Percentiles rank a stretch among this genome's conserved stretches.
Conservation (phyloP, 2,888 invertebrate species). For the Polietes domitor region DNA sequence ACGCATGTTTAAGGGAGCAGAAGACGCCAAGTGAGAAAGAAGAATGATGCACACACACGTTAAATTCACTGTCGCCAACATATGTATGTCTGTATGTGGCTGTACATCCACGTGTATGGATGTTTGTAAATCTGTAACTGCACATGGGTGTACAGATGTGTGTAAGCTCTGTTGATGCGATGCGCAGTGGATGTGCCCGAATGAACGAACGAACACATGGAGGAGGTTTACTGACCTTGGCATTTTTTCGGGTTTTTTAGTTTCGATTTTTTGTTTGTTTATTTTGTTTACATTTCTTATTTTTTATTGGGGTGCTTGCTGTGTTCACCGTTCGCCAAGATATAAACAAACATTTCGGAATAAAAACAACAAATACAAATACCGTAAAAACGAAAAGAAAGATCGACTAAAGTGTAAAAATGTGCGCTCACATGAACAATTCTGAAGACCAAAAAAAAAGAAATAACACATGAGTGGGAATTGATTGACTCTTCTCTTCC, state of each 20-base stretch:
- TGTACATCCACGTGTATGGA: background rate
- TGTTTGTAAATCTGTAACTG: background rate
- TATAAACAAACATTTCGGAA: slow-evolving; percentile 57
- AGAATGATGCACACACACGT: background rate
- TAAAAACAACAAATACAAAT: slow-evolving; percentile 22
- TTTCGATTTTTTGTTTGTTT: slow-evolving; percentile 46
- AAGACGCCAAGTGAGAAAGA: background rate
- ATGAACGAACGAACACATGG: slow-evolving; percentile 52
- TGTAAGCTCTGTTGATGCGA: background rate
- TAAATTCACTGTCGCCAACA: slow-evolving; percentile 10
- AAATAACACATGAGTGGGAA: slow-evolving; percentile 59
- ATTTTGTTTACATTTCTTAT: slow-evolving; percentile 48
- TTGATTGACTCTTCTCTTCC: slow-evolving; percentile 58
- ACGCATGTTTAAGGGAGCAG: background rate
- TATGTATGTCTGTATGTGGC: background rate
- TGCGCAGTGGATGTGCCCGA: slow-evolving; percentile 37
- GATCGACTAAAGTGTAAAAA: slow-evolving; percentile 44
- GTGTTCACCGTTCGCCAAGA: slow-evolving; percentile 35
- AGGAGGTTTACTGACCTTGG: slow-evolving; percentile 65
- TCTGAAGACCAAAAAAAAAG: slow-evolving; percentile 32
- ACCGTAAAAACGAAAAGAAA: background rate
- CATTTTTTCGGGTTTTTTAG: slow-evolving; percentile 41
- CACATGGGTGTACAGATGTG: background rate
- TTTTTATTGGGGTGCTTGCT: slow-evolving; percentile 49
- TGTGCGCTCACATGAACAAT: slow-evolving; percentile 54